These are phyloP conservation scores for Leucoma salicis DNA, from an alignment of 2,888 invertebrate genomes.

Conservation along the genomic window DNA sequence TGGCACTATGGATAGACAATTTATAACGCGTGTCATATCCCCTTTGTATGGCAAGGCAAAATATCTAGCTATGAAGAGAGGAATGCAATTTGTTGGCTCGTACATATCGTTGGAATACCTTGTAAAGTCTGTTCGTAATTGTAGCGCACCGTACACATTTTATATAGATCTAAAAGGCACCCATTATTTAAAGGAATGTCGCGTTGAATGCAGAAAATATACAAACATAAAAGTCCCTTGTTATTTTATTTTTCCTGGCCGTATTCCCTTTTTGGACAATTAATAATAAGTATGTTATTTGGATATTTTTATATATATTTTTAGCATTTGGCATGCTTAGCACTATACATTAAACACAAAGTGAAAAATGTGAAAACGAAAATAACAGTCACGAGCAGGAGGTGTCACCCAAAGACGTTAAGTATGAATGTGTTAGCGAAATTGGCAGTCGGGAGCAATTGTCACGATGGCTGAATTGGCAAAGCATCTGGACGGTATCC, in stretches of 20 bases:
- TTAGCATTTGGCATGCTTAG: too few species aligned
- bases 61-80: conserved; percentile 47
- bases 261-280: too few species aligned
- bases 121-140: conserved; percentile 38
- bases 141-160: conserved; percentile 16
- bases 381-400: too few species aligned
- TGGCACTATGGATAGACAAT: conserved; percentile 58
- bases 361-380: too few species aligned
- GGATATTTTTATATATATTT: too few species aligned
- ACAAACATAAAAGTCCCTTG: neutral
- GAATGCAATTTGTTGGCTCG: conserved; percentile 55
- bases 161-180: conserved; percentile 7
- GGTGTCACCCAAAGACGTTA: too few species aligned
- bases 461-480: too few species aligned
- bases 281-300: too few species aligned
- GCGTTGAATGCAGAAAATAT: neutral
- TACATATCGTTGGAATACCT: conserved; percentile 37
- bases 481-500: too few species aligned
- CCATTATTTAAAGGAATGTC: conserved; percentile 2
- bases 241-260: neutral
- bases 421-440: too few species aligned
- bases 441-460: too few species aligned
- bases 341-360: too few species aligned
- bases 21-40: conserved; percentile 59
- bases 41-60: conserved; percentile 47